Conservation (phyloP, 2,113 vertebrate genomes). For the Tetraodon nigroviridis region DNA sequence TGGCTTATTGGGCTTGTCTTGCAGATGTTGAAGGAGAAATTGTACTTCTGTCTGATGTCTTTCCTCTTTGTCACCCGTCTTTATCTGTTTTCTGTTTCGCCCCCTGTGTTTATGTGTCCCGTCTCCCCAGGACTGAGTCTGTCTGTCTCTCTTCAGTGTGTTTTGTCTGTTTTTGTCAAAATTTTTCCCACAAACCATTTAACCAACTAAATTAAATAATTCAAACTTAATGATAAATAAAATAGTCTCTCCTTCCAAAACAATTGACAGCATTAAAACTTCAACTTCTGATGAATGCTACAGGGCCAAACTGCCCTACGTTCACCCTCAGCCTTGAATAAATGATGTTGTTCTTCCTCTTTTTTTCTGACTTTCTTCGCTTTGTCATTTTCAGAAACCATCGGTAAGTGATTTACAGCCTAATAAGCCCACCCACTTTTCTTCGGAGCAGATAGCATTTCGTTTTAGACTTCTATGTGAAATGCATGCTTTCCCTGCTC, state of each 20-base stretch:
- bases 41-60: conserved; percentile 31
- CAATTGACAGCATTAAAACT: background rate
- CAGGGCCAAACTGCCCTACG: background rate
- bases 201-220: background rate
- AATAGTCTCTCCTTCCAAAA: too few species aligned
- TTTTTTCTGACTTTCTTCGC: conserved; percentile 61
- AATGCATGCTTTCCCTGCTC: conserved; percentile 79
- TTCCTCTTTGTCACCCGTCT: conserved; percentile 46
- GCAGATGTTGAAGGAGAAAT: background rate
- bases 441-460: conserved; percentile 83
- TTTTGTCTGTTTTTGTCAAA: conserved; percentile 45
- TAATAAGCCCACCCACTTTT: conserved; percentile 74
- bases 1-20: background rate
- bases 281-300: background rate
- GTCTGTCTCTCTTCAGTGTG: conserved; percentile 26
- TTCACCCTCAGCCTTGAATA: conserved; percentile 31
- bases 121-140: conserved; percentile 35
- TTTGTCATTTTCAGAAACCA: conserved; percentile 91
- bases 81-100: conserved; percentile 37
- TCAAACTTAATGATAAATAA: background rate
- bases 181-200: conserved; percentile 41
- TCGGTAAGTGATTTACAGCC: conserved; percentile 90
- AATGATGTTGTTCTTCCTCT: conserved; percentile 74
- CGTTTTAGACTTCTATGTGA: conserved; percentile 72
- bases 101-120: conserved; percentile 44